Conservation (phyloP, 92 coral and sea anemone species). For the Actinostola sp. region DNA sequence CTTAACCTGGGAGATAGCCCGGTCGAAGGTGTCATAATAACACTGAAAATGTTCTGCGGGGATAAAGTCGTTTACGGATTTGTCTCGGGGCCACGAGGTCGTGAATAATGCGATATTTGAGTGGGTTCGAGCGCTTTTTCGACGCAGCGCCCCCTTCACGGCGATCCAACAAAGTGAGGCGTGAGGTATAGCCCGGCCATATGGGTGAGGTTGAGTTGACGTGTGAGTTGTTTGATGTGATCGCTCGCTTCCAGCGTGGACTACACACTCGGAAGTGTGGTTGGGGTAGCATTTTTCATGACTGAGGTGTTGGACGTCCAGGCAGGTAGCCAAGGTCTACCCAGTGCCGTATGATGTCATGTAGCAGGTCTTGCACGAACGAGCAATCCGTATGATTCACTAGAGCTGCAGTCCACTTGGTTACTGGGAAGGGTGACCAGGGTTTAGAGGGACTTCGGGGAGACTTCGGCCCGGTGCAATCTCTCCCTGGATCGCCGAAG, state of each 20-base stretch:
- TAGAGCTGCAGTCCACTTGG: not conserved
- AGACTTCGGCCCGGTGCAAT: too few species aligned
- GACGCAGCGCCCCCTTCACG: too few species aligned
- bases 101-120: too few species aligned
- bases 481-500: too few species aligned
- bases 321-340: too few species aligned
- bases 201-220: not conserved
- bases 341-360: not conserved
- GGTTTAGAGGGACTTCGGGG: not conserved
- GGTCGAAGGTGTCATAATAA: not conserved
- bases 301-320: too few species aligned
- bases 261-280: not conserved
- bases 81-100: too few species aligned
- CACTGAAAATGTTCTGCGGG: too few species aligned
- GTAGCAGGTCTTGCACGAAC: not conserved
- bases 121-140: too few species aligned
- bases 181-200: not conserved
- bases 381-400: not conserved
- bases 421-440: slow-evolving; percentile 1
- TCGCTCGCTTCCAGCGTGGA: not conserved
- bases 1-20: not conserved
- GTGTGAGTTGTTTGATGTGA: not conserved
- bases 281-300: not conserved
- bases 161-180: too few species aligned
- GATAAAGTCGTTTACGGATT: too few species aligned